These are phyloP conservation scores for Paralvinella palmiformis DNA, from an alignment of 1,140 invertebrate species.

Conservation along the genomic window DNA sequence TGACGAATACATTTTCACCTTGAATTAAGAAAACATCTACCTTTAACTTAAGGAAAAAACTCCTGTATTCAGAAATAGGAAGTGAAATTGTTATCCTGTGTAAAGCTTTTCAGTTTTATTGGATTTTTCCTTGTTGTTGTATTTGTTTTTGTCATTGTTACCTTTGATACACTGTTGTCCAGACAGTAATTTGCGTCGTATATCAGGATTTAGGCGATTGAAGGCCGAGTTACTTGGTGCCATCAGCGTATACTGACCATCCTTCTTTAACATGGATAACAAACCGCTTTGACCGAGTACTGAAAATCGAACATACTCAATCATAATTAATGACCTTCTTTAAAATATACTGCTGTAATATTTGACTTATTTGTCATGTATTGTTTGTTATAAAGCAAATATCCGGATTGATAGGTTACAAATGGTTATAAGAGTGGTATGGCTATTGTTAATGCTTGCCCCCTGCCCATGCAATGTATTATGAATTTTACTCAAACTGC, in stretches of 20 bases:
- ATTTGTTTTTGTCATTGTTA: too few species aligned
- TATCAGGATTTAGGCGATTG: conserved; percentile 41
- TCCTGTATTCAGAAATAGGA: too few species aligned
- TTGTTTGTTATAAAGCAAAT: not conserved
- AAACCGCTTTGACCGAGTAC: conserved; percentile 47
- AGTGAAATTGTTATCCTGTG: too few species aligned
- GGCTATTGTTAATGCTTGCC: not conserved
- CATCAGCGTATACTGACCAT: conserved; percentile 54
- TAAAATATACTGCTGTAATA: not conserved
- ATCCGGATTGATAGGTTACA: conserved; percentile 1
- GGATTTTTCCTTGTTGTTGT: too few species aligned
- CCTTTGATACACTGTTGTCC: too few species aligned
- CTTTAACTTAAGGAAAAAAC: too few species aligned
- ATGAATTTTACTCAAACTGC: not conserved
- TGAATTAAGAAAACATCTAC: too few species aligned
- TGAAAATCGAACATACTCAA: conserved; percentile 25
- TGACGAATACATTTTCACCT: too few species aligned
- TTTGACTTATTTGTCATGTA: not conserved
- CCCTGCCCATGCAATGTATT: not conserved
- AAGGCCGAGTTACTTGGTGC: conserved; percentile 54
- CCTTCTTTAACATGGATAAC: conserved; percentile 43
- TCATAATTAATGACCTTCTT: not conserved
- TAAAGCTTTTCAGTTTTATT: too few species aligned
- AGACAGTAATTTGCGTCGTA: conserved; percentile 38
- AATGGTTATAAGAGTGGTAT: conserved; percentile 4